Evolutionary conservation across 2,797 vertebrate genomes (phyloP).

Genomic region (Sylvia borin): DNA sequence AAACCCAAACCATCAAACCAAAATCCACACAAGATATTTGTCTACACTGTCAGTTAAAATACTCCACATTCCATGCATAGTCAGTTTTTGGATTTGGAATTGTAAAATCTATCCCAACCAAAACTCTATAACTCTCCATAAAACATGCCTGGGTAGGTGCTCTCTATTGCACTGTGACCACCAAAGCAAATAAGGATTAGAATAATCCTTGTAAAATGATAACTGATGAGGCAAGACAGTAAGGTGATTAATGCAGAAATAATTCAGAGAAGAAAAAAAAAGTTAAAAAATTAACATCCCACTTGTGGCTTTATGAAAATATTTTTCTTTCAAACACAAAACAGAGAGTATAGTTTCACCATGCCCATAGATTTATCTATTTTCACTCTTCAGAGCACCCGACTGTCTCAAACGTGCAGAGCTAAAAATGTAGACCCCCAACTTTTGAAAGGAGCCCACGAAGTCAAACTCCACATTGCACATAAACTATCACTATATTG

Average conservation of each 20-base stretch:
- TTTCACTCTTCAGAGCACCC: neutral
- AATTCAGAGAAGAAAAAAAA: neutral
- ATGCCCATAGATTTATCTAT: neutral
- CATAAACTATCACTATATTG: neutral
- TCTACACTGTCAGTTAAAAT: neutral
- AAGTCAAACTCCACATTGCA: neutral
- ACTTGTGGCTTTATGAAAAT: neutral
- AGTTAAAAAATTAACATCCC: fast-evolving
- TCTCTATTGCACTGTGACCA: neutral
- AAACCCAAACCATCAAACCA: fast-evolving
- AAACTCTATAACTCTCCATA: neutral
- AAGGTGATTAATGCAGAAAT: neutral
- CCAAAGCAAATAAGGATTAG: neutral
- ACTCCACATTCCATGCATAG: neutral
- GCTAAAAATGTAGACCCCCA: neutral
- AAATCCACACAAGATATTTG: neutral
- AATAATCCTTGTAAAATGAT: neutral
- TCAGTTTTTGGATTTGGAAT: neutral
- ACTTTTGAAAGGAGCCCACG: neutral
- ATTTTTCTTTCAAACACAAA: neutral
- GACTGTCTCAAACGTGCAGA: neutral
- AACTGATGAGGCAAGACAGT: neutral
- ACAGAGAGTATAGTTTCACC: neutral
- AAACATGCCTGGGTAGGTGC: neutral
- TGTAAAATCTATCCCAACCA: neutral